These are phyloP conservation scores for Cryptoblepharus egeriae DNA, from an alignment of 2,797 vertebrate genomes.

Conservation along the genomic window DNA sequence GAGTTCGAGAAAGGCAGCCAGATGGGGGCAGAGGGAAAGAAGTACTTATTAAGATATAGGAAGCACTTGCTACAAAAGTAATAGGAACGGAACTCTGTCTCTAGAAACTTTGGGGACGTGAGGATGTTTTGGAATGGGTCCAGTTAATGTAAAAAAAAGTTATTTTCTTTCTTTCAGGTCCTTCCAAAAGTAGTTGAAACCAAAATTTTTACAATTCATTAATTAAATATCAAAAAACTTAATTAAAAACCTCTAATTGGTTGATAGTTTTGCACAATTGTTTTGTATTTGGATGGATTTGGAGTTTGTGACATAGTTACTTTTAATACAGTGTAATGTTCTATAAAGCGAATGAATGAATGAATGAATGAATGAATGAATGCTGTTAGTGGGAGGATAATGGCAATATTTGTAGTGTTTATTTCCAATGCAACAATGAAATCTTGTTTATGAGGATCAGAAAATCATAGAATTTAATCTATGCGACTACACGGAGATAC, in stretches of 20 bases:
- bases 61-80: too few relatives aligned
- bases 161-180: background rate
- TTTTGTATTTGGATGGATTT: slow-evolving; percentile 32
- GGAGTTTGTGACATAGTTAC: slow-evolving; percentile 2
- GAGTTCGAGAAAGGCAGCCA: background rate
- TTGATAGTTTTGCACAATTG: slow-evolving; percentile 8
- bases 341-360: background rate
- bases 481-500: background rate
- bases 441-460: background rate
- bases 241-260: background rate
- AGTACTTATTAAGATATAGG: background rate
- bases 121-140: too few relatives aligned
- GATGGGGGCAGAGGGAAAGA: too few relatives aligned
- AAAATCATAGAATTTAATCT: background rate
- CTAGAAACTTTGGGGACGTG: too few relatives aligned
- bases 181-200: background rate
- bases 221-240: background rate
- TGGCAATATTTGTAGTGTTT: background rate
- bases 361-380: too few relatives aligned
- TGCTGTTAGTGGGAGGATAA: background rate
- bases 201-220: background rate
- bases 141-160: background rate
- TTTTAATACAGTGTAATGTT: background rate
- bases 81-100: background rate
- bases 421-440: background rate